A percentile compares a stretch with the other conserved stretches of the same genome.
Evolutionary conservation across 2,797 vertebrate species (phyloP).

Genomic region (Ctenosaura bakeri): DNA sequence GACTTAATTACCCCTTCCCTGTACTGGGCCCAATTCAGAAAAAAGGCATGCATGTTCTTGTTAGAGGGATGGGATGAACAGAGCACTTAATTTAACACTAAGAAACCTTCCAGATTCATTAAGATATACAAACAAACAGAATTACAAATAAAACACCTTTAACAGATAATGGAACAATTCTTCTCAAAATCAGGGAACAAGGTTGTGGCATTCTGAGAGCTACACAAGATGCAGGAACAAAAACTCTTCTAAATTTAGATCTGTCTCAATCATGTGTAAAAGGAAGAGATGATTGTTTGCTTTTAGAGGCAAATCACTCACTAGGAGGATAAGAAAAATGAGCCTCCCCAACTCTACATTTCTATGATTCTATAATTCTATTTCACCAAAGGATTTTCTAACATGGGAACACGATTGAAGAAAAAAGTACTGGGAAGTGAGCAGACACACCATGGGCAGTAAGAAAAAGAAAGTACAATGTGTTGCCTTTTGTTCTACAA

Average conservation of each 20-base stretch:
- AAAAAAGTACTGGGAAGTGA: background rate
- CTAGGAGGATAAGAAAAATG: background rate
- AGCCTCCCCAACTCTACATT: no score
- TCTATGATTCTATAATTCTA: no score
- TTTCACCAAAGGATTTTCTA: background rate
- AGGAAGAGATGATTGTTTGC: no score
- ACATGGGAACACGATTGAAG: no score
- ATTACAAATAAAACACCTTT: background rate
- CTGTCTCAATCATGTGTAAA: background rate
- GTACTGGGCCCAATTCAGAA: no score
- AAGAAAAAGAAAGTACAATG: no score
- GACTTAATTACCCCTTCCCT: no score
- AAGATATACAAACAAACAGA: background rate
- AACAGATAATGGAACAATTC: background rate
- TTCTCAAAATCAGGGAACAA: background rate
- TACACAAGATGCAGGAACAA: background rate
- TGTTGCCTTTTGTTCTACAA: no score
- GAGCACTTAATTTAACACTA: no score
- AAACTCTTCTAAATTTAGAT: background rate
- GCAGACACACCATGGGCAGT: no score
- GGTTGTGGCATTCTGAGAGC: background rate
- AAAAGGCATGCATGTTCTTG: no score
- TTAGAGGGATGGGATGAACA: no score
- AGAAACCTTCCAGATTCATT: background rate
- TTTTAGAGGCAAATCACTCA: background rate